A percentile compares a stretch with the other conserved stretches of the same genome.
Conservation (phyloP, 2,888 invertebrate genomes). For the Drosophila atroscutellata region DNA sequence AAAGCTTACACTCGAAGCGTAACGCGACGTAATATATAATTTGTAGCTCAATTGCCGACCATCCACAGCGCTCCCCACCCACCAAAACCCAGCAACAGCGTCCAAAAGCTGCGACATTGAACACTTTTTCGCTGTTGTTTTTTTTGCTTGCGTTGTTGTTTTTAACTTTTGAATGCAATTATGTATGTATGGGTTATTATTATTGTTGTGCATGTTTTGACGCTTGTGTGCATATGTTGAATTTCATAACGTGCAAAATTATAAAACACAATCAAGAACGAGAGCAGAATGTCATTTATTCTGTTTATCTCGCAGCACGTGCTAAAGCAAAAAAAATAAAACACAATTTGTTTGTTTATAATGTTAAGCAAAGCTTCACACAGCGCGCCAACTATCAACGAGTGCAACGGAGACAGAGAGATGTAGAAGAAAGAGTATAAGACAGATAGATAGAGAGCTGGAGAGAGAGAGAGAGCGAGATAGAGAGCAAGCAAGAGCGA, state of each 20-base stretch:
- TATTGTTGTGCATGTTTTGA: slow-evolving; percentile 56
- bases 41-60: slow-evolving; percentile 9
- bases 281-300: slow-evolving; percentile 35
- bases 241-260: slow-evolving; percentile 62
- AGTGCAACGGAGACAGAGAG: slow-evolving; percentile 9
- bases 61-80: background rate
- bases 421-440: slow-evolving; percentile 5
- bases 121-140: slow-evolving; percentile 13
- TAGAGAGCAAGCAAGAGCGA: slow-evolving; percentile 7
- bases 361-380: slow-evolving; percentile 65
- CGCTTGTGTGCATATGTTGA: slow-evolving; percentile 56
- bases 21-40: slow-evolving; percentile 20
- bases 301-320: slow-evolving; percentile 73
- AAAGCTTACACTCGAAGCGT: slow-evolving; percentile 12
- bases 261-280: slow-evolving; percentile 39
- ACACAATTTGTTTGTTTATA: slow-evolving; percentile 65
- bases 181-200: slow-evolving; percentile 28
- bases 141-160: slow-evolving; percentile 29
- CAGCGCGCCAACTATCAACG: slow-evolving; percentile 20
- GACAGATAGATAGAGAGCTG: slow-evolving; percentile 17
- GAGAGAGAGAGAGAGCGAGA: background rate
- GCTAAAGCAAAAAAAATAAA: slow-evolving; percentile 58
- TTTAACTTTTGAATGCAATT: slow-evolving; percentile 34
- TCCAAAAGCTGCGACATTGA: slow-evolving; percentile 32
- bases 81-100: slow-evolving; percentile 1